Base-by-base conservation (phyloP, 1,140 invertebrate species). In the Ceratina calcarata region DNA sequence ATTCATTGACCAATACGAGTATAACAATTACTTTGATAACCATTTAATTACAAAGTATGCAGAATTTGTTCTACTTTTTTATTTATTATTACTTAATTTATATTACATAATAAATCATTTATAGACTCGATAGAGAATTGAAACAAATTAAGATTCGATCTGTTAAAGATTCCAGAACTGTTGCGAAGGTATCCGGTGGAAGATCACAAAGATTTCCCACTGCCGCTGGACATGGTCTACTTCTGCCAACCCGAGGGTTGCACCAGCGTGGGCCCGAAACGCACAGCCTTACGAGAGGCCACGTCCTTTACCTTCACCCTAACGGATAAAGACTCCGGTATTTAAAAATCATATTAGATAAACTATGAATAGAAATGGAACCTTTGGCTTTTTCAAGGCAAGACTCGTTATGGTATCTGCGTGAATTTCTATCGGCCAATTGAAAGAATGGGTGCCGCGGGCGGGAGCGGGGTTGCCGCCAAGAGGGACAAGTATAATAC, bases 241-340 rank as follows among this genome's bases (percentile, higher is more conserved):
- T 99, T 99, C 93, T 99, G 99, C 91, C 99, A 99, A 93, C 99
- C 99, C 0, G 99, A 99, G 94, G 99, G 99, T 66, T 99, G 99
- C 90, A 95, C 97, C 74, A 98, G 96, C 83, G 96, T 98, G 62
- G 98, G 97, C 32, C 97, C 97, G 3, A 96, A 97, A 89, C 95
- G 97, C 81, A 97, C 96, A 62, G 96, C 96, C 62, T 92, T 97
- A 27, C 94, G 98, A 71, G 98, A 99, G 91, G 96, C 97, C 37
- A 97, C 97, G 53, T 99, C 98, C 24, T 99, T 99, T 93, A 98
- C 99, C 10, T 99, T 99, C 91, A 98, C 98, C 4, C 94, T 99
- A 70, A 99, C 99, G 20, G 99, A 99, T 92, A 99, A 99, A 93
- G 99, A 99, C 93, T 99, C 98, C 13, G 98, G 98, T 95, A 78